These are phyloP conservation scores for Fulica atra DNA, from an alignment of 2,113 vertebrate species.

Conservation along the genomic window DNA sequence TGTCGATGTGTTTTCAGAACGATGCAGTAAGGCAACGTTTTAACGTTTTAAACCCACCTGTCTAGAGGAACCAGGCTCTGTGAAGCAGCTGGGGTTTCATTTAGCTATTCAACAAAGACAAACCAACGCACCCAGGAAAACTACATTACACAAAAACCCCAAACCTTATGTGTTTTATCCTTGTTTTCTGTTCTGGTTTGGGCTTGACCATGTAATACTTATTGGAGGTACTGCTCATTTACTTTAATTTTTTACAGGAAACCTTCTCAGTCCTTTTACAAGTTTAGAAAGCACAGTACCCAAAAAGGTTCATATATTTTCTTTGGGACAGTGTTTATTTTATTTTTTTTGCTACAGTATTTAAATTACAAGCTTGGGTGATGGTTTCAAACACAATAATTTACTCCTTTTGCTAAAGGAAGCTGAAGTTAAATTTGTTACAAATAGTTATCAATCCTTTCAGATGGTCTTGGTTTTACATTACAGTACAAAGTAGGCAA, in stretches of 20 bases:
- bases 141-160: not conserved
- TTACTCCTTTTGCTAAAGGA: constrained; percentile 50
- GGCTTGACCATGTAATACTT: not conserved
- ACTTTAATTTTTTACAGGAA: constrained; percentile 2
- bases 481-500: constrained; percentile 45
- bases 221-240: not conserved
- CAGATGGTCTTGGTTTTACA: constrained; percentile 43
- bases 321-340: constrained; percentile 69
- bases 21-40: not conserved
- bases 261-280: not conserved
- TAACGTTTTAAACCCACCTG: not conserved
- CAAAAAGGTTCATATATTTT: constrained; percentile 31
- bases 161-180: not conserved
- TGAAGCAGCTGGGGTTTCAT: not conserved
- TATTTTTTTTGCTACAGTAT: constrained; percentile 53
- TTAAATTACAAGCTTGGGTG: constrained; percentile 73
- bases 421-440: constrained; percentile 58
- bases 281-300: constrained; percentile 38
- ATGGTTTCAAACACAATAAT: constrained; percentile 68
- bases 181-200: not conserved
- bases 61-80: not conserved
- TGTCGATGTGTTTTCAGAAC: not conserved
- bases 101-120: not conserved
- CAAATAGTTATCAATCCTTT: constrained; percentile 53
- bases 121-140: not conserved